Base-by-base conservation (phyloP, 2,888 invertebrate species). In the Hydraecia micacea region DNA sequence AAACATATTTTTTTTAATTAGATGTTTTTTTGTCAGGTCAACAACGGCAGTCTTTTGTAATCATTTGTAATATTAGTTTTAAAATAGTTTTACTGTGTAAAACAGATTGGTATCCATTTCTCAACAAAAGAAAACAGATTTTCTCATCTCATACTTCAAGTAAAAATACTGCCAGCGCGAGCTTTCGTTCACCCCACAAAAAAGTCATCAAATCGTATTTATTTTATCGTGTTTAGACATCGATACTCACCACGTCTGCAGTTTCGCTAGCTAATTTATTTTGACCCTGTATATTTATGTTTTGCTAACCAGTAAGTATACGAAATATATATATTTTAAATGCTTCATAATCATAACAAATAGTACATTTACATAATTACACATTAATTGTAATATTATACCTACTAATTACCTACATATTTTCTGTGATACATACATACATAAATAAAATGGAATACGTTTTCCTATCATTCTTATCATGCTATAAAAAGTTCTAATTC, bases 281-380 rank as follows among this genome's bases (percentile, higher is more conserved):
- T n/a, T 58, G 5, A 4, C 25, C 55, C 11, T 3, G 25, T 55
- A 39, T 55, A 11, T 73, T 63, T 71, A 39, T 55, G 66, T 80
- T 62, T 80, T 67, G 62, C 58, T 6, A 81, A 81, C 21, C 46
- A 28, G 25, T 70, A 63, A 28, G 25, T 70, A 63, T 36, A 76
- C 55, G 39, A 73, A 79, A 58, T 73, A 73, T 55, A 73, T 55
- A 77, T 63, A n/a, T 65, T 49, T 71, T 74, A 84, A 84, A 83
- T 86, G 83, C 86, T 74, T 83, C 11, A 46, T 68, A 63, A 67
- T 36, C 13, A 46, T 72, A 28, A 60, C 15, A 0, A 36, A 28
- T 52, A 63, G 18, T 81, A 83, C 69, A 58, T 84, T 84, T 46
- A 78, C 84, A 77, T 68, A 55, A 81, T 81, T 73, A 81, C 28